Evolutionary conservation across 2,113 vertebrate genomes (phyloP), one percentile per base, ranked within the genome.

Genomic region (Brachyhypopomus occidentalis): DNA sequence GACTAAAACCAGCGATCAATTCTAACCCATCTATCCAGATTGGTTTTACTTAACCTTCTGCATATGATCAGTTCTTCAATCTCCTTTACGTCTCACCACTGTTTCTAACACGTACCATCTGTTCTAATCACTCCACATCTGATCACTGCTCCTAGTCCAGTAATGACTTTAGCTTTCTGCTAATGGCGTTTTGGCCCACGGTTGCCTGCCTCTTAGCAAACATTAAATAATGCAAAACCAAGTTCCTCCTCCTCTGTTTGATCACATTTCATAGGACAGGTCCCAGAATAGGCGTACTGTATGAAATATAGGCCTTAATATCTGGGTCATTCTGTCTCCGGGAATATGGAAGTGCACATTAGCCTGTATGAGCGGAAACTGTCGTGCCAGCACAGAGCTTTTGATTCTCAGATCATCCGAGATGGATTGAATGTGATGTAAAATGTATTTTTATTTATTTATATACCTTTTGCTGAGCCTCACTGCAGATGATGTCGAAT

Each of bases 211-310:
- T 71, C 1, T 38, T 19, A 60, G 23, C 16, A 60, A 48, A 73
- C 60, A 80, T 25, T 56, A 20, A 80, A 56, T 74, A 69, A 45
- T 75, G 52, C 22, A 67, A 81, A 45, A 70, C 34, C 20, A 70
- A 70, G 34, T n/a, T 2, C 66, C 34, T 20, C 2, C 30, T 73
- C 27, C 48, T 52, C 19, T 38, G 45, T 72, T 77, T 66, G 20
- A 45, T 73, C 30, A 17, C 23, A 52, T 52, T 25, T 60, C 60
- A 36, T 20, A 34, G 55, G 52, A 75, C 27, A 2, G 34, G 45
- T 78, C 22, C 8, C 30, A 45, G 38, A 45, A 23, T 58, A 12
- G 19, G 19, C 2, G 7, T 27, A 14, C 30, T 27, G 25, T 74
- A 52, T 73, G 20, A 25, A 64, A 19, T 64, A 27, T 11, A 12